Base-by-base conservation (phyloP, 2,888 invertebrate species). In the Subacronicta megacephala region DNA sequence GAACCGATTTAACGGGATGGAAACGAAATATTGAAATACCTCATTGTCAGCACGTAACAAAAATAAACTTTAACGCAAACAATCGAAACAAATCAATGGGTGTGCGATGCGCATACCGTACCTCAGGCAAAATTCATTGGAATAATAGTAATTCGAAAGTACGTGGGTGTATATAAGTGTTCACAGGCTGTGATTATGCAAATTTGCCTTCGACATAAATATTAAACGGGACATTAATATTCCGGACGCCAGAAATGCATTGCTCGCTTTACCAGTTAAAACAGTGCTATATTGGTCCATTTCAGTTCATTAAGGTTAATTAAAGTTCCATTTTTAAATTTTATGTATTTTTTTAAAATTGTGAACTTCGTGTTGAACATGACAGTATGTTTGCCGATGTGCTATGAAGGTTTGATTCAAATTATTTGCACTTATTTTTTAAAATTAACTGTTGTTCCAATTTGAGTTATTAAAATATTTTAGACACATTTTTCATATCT, bases 201-300 rank as follows among this genome's bases (percentile, higher is more conserved):
- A 93, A 94, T 93, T 90, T 90, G 89, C 84, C 83, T 84, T 84
- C 90, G 88, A 87, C 93, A 93, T 94, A 94, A 94, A 94, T 94
- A 93, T 93, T 93, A 90, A 93, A 90, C 91, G 90, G 87, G 76
- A 80, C 93, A 93, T 94, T 93, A 93, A 93, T 93, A 93, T 94
- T 93, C 93, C 83, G 86, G 83, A 85, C 88, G 90, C 87, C 90
- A 90, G 90, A 88, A 89, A 90, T 90, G 90, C 90, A 90, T 90
- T 90, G 90, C 87, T 89, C 89, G 88, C 83, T 90, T 88, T 85
- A 89, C 86, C 84, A 83, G 84, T 79, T 84, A 86, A 83, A 85
- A 84, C 81, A 77, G 74, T 81, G 62, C 78, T 78, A 77, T 81
- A 82, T 78, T 80, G 79, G 78, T 77, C 76, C 78, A 80, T 82